Percentiles rank a stretch among this genome's conserved stretches.
Evolutionary conservation across 2,888 invertebrate genomes (phyloP).

Genomic region (Cloeon dipterum): DNA sequence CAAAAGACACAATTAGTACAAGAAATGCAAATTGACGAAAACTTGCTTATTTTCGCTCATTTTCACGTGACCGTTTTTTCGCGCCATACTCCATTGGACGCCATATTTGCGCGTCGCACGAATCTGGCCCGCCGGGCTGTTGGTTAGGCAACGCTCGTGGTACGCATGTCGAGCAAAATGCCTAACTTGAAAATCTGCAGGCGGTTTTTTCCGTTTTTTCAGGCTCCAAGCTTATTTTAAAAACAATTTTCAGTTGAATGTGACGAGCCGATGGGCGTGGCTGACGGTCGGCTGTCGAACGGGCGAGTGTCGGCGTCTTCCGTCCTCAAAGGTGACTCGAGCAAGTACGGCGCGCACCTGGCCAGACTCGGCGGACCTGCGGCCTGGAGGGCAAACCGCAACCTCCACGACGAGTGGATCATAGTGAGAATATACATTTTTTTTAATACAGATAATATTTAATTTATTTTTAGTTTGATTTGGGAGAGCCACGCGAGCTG

Average conservation of each 20-base stretch:
- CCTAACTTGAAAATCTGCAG: too few species aligned
- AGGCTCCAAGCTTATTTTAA: too few species aligned
- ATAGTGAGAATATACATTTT: slow-evolving; percentile 22
- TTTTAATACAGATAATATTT: neutral
- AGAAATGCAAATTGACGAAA: too few species aligned
- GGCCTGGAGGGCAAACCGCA: slow-evolving; percentile 42
- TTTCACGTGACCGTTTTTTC: too few species aligned
- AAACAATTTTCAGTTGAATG: slow-evolving; percentile 32
- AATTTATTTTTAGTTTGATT: slow-evolving; percentile 43
- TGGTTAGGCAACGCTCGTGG: too few species aligned
- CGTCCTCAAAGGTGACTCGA: slow-evolving; percentile 12
- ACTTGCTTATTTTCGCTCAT: too few species aligned
- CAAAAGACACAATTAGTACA: too few species aligned
- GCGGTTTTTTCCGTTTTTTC: too few species aligned
- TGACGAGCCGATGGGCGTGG: slow-evolving; percentile 48
- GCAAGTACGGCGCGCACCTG: slow-evolving; percentile 14
- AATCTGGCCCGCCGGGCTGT: too few species aligned
- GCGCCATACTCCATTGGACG: too few species aligned
- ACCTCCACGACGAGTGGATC: slow-evolving; percentile 44
- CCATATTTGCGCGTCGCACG: too few species aligned
- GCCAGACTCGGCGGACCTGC: slow-evolving; percentile 22
- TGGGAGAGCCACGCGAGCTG: slow-evolving; percentile 45
- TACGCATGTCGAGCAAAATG: too few species aligned
- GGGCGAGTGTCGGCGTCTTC: slow-evolving; percentile 46
- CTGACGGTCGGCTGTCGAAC: slow-evolving; percentile 31